Base-by-base conservation (phyloP, 2,113 vertebrate species). In the Ceratotherium simum region DNA sequence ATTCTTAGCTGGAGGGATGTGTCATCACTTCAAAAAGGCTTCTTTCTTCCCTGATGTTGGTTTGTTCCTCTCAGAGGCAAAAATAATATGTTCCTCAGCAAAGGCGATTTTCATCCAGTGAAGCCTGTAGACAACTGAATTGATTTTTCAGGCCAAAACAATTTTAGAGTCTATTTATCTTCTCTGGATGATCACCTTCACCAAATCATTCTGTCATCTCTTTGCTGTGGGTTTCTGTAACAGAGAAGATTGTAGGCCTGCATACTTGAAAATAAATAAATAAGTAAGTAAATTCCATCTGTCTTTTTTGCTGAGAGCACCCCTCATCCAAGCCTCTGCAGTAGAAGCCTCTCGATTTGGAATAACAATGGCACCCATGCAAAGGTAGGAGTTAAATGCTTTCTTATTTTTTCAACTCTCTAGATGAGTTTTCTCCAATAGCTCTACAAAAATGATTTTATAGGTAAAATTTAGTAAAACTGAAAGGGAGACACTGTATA, bases 141-240 rank as follows among this genome's bases (percentile, higher is more conserved):
- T 97, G 96, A 97, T 98, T 97, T 97, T 96, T 95, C 64, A 95
- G 92, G 46, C 27, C 89, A 46, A 96, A 97, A 96, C 93, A 83
- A 97, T 97, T 97, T 97, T 42, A 93, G 69, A 95, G 51, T 92
- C 97, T 93, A 64, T 97, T 95, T 97, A 90, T 96, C 94, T 96
- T 96, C 72, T 94, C 75, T 33, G 90, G 76, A 88, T 84, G 60
- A 78, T 88, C 82, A 83, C 96, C 76, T 89, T 84, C 83, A 78
- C 58, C 75, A 94, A 95, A 91, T 97, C 86, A 94, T 80, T 87
- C 20, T 97, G 94, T 70, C 92, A 81, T 97, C 33, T 88, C 65
- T 96, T 84, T 94, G 78, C 95, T 96, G 54, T 62, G 2, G 54
- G 51, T n/a, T 97, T 92, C 70, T 90, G 60, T 87, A 94, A 95